These are phyloP conservation scores for Umimayanthus kanabou DNA, from an alignment of 92 coral and sea anemone genomes.

Conservation along the genomic window DNA sequence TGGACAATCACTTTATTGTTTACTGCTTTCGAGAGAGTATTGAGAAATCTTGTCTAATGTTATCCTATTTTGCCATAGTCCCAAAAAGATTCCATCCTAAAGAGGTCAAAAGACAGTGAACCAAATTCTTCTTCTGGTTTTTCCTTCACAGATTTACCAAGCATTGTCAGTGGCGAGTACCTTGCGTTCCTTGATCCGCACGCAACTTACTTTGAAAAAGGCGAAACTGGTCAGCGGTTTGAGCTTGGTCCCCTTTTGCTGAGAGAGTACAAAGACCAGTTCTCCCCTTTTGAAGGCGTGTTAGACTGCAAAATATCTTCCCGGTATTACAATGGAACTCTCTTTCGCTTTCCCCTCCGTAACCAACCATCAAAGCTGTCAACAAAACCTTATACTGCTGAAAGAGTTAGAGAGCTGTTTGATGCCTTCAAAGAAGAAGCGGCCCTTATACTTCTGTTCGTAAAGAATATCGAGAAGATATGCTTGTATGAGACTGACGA, in stretches of 20 bases:
- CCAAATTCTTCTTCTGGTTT: background rate
- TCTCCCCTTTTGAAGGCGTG: slow-evolving; percentile 51
- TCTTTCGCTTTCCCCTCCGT: slow-evolving; percentile 60
- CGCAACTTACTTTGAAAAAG: slow-evolving; percentile 72
- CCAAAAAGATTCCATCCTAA: background rate
- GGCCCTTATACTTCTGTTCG: slow-evolving; percentile 40
- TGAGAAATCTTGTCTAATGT: too few species aligned
- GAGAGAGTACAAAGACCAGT: slow-evolving; percentile 34
- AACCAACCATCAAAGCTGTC: slow-evolving; percentile 48
- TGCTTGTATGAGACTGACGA: slow-evolving; percentile 34
- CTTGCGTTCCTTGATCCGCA: slow-evolving; percentile 92
- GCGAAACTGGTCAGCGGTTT: slow-evolving; percentile 78
- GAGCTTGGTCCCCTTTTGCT: slow-evolving; percentile 39
- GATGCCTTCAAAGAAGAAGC: slow-evolving; percentile 46
- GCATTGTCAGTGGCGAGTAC: slow-evolving; percentile 80
- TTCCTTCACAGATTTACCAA: slow-evolving; percentile 75
- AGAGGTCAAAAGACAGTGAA: too few species aligned
- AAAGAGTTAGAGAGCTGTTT: slow-evolving; percentile 37
- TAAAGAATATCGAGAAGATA: slow-evolving; percentile 44
- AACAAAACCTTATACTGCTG: slow-evolving; percentile 40
- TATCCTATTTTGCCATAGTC: too few species aligned
- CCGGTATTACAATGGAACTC: slow-evolving; percentile 35
- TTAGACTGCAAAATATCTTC: slow-evolving; percentile 45
- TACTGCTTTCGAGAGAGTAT: too few species aligned
- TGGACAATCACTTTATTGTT: too few species aligned